phyloP scores from a whole-genome alignment of 1,140 invertebrate genomes.

The Prorops nasuta region DNA sequence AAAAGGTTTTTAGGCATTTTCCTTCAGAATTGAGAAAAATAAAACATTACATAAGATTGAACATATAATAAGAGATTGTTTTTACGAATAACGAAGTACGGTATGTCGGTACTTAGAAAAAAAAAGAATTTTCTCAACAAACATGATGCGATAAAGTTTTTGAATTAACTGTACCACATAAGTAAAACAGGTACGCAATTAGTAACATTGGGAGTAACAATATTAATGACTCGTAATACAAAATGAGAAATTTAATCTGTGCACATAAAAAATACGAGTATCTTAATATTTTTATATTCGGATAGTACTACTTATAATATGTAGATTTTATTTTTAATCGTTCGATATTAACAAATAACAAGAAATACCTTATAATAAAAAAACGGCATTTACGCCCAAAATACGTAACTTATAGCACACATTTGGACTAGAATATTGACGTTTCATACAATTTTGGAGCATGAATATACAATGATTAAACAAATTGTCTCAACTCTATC shows the following conservation, averaged over 20 bases:
- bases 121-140: background rate
- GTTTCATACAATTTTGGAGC: conserved; percentile 7
- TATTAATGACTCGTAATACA: too few relatives aligned
- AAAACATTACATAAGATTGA: too few relatives aligned
- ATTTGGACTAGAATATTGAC: conserved; percentile 23
- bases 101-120: background rate
- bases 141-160: background rate
- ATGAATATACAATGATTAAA: conserved; percentile 1
- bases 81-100: background rate
- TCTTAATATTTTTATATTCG: background rate
- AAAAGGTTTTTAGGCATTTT: too few relatives aligned
- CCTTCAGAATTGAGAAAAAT: too few relatives aligned
- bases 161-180: background rate
- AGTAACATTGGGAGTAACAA: too few relatives aligned
- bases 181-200: conserved; percentile 13
- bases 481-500: conserved; percentile 1
- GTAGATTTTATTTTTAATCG: background rate
- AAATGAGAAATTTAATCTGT: background rate
- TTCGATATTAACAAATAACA: background rate
- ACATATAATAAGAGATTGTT: background rate
- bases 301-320: background rate
- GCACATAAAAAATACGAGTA: background rate
- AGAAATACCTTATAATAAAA: background rate
- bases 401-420: conserved; percentile 18
- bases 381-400: background rate